These are phyloP conservation scores for Diphyllodes magnificus DNA, from an alignment of 2,113 vertebrate genomes.

Conservation along the genomic window DNA sequence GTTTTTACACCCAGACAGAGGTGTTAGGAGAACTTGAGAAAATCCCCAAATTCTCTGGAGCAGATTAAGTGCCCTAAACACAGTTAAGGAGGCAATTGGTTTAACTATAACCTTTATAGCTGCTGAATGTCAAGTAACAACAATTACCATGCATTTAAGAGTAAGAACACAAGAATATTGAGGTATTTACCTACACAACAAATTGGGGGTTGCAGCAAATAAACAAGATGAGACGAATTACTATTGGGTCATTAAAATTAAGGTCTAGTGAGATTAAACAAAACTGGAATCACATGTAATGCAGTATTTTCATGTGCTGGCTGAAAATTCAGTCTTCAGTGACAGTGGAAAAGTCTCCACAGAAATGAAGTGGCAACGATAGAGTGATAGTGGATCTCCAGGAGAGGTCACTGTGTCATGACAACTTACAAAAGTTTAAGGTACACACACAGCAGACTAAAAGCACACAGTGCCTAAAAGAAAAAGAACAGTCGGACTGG, in stretches of 20 bases:
- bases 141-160: background rate
- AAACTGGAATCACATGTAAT: background rate
- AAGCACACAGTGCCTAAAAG: background rate
- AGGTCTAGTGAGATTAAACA: background rate
- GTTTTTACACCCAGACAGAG: background rate
- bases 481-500: background rate
- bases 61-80: conserved; percentile 1
- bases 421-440: background rate
- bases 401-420: background rate
- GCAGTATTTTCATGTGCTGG: background rate
- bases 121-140: background rate
- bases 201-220: background rate
- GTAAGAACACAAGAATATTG: background rate
- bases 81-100: background rate
- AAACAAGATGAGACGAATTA: background rate
- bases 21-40: conserved; percentile 12
- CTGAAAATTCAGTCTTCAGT: background rate
- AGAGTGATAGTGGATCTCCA: background rate
- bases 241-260: background rate
- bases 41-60: background rate
- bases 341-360: background rate
- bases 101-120: background rate
- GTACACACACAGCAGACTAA: background rate
- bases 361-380: background rate
- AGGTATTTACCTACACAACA: background rate